Evolutionary conservation across 2,797 vertebrate genomes (phyloP).

Genomic region (Cirrhinus mrigala): DNA sequence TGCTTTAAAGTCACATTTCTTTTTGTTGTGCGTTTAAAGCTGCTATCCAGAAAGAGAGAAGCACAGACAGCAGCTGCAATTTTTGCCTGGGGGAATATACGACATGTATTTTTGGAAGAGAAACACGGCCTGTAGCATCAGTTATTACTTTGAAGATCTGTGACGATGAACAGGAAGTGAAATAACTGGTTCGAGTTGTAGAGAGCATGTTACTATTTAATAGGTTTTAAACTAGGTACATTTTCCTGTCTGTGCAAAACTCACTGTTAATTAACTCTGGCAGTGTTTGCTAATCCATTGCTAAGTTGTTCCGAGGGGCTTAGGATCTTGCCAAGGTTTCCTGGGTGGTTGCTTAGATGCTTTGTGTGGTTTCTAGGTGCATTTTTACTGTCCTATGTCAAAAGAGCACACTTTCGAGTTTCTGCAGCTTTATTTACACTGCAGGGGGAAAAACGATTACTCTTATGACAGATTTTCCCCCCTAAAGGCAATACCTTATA

Average conservation of each 20-base stretch:
- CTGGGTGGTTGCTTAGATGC: slow-evolving; percentile 2
- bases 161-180: slow-evolving; percentile 24
- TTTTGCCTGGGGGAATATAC: slow-evolving; percentile 27
- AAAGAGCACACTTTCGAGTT: background rate
- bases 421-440: background rate
- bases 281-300: slow-evolving; percentile 9
- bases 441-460: background rate
- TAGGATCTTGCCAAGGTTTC: slow-evolving; percentile 2
- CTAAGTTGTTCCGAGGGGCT: background rate
- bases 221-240: slow-evolving; percentile 1
- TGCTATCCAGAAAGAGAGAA: slow-evolving; percentile 4
- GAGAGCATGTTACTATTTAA: background rate
- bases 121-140: background rate
- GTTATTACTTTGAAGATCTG: slow-evolving; percentile 40
- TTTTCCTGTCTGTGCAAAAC: slow-evolving; percentile 10
- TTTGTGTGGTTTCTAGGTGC: background rate
- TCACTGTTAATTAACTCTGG: background rate
- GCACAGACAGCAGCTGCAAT: slow-evolving; percentile 31
- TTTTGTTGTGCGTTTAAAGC: slow-evolving; percentile 10
- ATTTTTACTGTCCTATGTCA: background rate
- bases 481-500: background rate
- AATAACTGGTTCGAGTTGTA: background rate
- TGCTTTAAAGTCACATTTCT: slow-evolving; percentile 35
- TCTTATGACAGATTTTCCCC: background rate
- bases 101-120: slow-evolving; percentile 36